phyloP scores from a whole-genome alignment of 2,113 vertebrate genomes.

The chimpanzee (Pan troglodytes) region NHGRI_mPanTro3-v2.1_pri NC_072402.2:166925501-166926000 shows the following conservation, averaged over 20 bases:
- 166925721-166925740: conserved; percentile 5
- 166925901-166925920: neutral
- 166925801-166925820: neutral
- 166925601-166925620: conserved; percentile 19
- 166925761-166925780: conserved; percentile 12
- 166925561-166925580: conserved; percentile 11
- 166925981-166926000: neutral
- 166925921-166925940: neutral
- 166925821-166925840: neutral
- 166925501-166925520: conserved; percentile 97
- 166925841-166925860: neutral
- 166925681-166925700: conserved; percentile 50
- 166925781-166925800: neutral
- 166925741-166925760: conserved; percentile 26
- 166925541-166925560: conserved; percentile 51
- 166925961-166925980: neutral
- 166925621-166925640: conserved; percentile 40
- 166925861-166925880: neutral
- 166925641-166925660: conserved; percentile 52
- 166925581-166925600: conserved; percentile 24
- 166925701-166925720: conserved; percentile 8
- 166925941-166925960: neutral
- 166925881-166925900: neutral
- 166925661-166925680: conserved; percentile 31
- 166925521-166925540: conserved; percentile 89